These are phyloP conservation scores for Lutjanus erythropterus DNA, from an alignment of 2,113 vertebrate species.

Conservation along the genomic window DNA sequence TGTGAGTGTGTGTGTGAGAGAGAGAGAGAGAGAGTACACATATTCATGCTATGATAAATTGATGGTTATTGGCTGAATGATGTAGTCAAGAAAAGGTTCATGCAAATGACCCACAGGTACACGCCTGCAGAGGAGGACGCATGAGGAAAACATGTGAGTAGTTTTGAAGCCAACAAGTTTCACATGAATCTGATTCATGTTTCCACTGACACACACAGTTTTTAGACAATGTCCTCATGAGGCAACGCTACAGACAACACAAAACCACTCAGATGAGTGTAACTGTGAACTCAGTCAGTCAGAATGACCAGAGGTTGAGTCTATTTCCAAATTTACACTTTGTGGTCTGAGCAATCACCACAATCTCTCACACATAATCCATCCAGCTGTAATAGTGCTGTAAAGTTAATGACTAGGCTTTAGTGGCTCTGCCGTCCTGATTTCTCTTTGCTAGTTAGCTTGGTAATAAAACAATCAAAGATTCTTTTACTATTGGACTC, in stretches of 20 bases:
- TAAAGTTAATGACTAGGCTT: slow-evolving; percentile 11
- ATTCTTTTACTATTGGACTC: not conserved
- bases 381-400: not conserved
- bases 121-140: slow-evolving; percentile 16
- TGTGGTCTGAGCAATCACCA: slow-evolving; percentile 39
- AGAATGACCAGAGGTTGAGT: slow-evolving; percentile 45
- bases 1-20: slow-evolving; percentile 16
- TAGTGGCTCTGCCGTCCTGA: not conserved
- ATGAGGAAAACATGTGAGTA: slow-evolving; percentile 21
- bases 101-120: slow-evolving; percentile 60
- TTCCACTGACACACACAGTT: slow-evolving; percentile 46
- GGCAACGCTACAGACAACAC: slow-evolving; percentile 19
- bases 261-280: slow-evolving; percentile 52
- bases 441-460: slow-evolving; percentile 14
- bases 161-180: slow-evolving; percentile 29
- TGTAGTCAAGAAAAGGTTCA: slow-evolving; percentile 36
- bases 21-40: slow-evolving; percentile 9
- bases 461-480: not conserved
- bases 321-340: slow-evolving; percentile 34
- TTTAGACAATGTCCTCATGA: slow-evolving; percentile 40
- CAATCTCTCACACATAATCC: slow-evolving; percentile 13
- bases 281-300: slow-evolving; percentile 24
- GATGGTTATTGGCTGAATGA: slow-evolving; percentile 57
- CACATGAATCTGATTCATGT: slow-evolving; percentile 50
- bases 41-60: slow-evolving; percentile 62